These are phyloP conservation scores for Drosophila triauraria DNA, from an alignment of 1,140 invertebrate species.

Conservation along the genomic window DNA sequence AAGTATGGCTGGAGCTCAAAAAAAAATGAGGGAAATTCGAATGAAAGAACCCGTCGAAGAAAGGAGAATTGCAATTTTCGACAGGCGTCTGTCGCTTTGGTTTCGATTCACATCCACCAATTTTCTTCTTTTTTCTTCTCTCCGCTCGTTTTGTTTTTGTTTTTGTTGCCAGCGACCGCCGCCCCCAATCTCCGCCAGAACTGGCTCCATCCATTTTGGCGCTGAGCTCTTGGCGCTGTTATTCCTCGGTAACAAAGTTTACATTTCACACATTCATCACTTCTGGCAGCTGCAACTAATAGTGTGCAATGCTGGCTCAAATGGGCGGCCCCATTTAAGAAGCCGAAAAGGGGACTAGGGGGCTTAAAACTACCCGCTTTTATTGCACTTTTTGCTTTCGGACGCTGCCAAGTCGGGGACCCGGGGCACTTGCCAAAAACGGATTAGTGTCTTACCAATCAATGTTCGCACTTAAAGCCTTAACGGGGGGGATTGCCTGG, in stretches of 20 bases:
- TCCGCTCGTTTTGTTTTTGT: not conserved
- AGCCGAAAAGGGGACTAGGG: constrained; percentile 7
- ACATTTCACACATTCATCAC: constrained; percentile 84
- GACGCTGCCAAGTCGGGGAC: constrained; percentile 64
- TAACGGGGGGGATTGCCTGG: constrained; percentile 37
- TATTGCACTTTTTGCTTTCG: constrained; percentile 72
- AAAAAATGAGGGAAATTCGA: constrained; percentile 28
- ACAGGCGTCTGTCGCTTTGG: constrained; percentile 76
- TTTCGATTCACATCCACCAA: constrained; percentile 55
- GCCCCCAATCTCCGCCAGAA: constrained; percentile 16
- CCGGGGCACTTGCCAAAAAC: constrained; percentile 75
- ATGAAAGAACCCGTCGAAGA: constrained; percentile 44
- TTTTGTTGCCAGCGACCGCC: not conserved
- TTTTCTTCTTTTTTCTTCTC: constrained; percentile 3
- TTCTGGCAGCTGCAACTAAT: constrained; percentile 84
- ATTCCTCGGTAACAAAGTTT: constrained; percentile 82
- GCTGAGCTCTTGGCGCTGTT: constrained; percentile 72
- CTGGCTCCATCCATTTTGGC: constrained; percentile 56
- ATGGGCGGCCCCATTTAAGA: constrained; percentile 74
- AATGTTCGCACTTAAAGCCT: constrained; percentile 75
- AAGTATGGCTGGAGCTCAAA: constrained; percentile 13
- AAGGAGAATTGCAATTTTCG: constrained; percentile 81
- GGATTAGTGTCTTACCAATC: constrained; percentile 79
- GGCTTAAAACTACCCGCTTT: constrained; percentile 54
- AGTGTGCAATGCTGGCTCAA: constrained; percentile 77